Conservation (phyloP, 2,888 invertebrate genomes). For the Furcula furcula region DNA sequence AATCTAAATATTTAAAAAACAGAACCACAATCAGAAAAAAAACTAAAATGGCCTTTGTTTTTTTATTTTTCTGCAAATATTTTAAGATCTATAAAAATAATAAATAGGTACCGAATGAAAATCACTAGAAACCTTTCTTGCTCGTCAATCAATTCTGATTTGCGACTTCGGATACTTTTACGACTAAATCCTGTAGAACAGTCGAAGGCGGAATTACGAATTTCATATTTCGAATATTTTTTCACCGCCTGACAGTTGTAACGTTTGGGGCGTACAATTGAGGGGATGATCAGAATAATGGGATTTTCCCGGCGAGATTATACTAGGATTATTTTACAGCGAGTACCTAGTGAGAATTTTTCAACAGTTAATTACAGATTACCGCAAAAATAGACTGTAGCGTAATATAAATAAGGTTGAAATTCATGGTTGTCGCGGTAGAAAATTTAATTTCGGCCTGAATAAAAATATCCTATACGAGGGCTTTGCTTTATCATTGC, state of each 20-base stretch:
- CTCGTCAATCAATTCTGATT: slow-evolving; percentile 45
- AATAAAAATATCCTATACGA: slow-evolving; percentile 80
- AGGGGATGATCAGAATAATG: slow-evolving; percentile 75
- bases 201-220: slow-evolving; percentile 37
- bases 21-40: no score
- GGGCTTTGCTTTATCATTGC: slow-evolving; percentile 81
- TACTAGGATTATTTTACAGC: slow-evolving; percentile 74
- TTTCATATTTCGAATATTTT: slow-evolving; percentile 27
- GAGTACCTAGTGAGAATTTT: slow-evolving; percentile 63
- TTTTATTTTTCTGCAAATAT: no score
- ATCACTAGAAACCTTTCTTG: slow-evolving; percentile 12
- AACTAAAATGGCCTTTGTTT: no score
- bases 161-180: slow-evolving; percentile 44
- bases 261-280: slow-evolving; percentile 36
- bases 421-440: slow-evolving; percentile 16
- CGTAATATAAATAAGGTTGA: slow-evolving; percentile 16
- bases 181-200: slow-evolving; percentile 51
- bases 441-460: slow-evolving; percentile 76
- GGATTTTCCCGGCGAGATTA: slow-evolving; percentile 79
- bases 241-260: slow-evolving; percentile 4
- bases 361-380: slow-evolving; percentile 36
- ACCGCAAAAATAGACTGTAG: slow-evolving; percentile 21
- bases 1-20: no score
- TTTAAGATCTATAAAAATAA: slow-evolving; percentile 11
- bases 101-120: slow-evolving; percentile 4